These are phyloP conservation scores for Aricia agestis DNA, from an alignment of 1,140 invertebrate species.

Conservation along the genomic window DNA sequence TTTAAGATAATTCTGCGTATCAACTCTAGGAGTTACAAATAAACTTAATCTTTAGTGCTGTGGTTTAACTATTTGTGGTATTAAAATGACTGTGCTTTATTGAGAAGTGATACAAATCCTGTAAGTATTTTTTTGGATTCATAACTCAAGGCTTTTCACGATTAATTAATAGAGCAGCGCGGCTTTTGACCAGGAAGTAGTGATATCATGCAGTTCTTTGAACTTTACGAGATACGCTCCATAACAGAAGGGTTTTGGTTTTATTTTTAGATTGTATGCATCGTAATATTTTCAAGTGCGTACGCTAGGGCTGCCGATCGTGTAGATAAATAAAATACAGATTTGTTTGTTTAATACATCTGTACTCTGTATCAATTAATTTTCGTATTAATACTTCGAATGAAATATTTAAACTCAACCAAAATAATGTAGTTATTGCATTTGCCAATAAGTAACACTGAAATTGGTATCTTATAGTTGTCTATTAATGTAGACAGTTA, in stretches of 20 bases:
- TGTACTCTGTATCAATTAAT: background rate
- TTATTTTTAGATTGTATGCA: slow-evolving; percentile 62
- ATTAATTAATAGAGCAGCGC: slow-evolving; percentile 41
- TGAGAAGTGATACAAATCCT: slow-evolving; percentile 15
- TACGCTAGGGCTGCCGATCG: slow-evolving; percentile 21
- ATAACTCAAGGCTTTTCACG: slow-evolving; percentile 40
- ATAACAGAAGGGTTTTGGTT: slow-evolving; percentile 43
- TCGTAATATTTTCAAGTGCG: slow-evolving; percentile 30
- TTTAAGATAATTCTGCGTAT: slow-evolving; percentile 19
- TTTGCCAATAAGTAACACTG: too few species aligned
- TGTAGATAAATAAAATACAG: background rate
- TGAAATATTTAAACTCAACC: too few species aligned
- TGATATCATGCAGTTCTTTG: slow-evolving; percentile 61
- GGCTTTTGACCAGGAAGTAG: slow-evolving; percentile 42
- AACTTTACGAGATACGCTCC: slow-evolving; percentile 42
- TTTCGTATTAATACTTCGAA: too few species aligned
- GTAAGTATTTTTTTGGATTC: slow-evolving; percentile 38
- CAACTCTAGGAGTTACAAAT: slow-evolving; percentile 23
- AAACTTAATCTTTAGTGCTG: slow-evolving; percentile 11
- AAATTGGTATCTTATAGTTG: too few species aligned
- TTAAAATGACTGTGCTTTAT: slow-evolving; percentile 27
- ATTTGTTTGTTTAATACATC: background rate
- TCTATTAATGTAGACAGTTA: too few species aligned
- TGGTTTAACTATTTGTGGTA: slow-evolving; percentile 21
- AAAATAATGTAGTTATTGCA: too few species aligned